Conservation (phyloP, 2,888 invertebrate genomes). For the Eupithecia insigniata region DNA sequence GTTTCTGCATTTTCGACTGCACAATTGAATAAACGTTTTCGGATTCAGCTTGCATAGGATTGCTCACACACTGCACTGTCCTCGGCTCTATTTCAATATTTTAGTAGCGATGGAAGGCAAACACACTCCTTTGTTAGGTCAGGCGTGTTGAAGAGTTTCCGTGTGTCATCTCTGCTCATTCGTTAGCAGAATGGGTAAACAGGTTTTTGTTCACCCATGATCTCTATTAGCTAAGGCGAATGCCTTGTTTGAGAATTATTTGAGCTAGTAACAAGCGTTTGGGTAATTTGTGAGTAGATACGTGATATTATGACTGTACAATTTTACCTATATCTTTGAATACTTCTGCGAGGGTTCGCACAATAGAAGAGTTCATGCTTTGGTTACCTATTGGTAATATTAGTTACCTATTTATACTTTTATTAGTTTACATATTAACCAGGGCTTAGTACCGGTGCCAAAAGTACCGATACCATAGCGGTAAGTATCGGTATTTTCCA, state of each 20-base stretch:
- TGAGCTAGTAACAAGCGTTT: slow-evolving; percentile 28
- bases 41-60: slow-evolving; percentile 50
- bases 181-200: slow-evolving; percentile 76
- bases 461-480: too few species aligned
- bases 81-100: slow-evolving; percentile 79
- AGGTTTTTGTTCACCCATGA: slow-evolving; percentile 78
- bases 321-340: neutral
- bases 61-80: slow-evolving; percentile 54
- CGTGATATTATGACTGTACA: slow-evolving; percentile 8
- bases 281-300: slow-evolving; percentile 13
- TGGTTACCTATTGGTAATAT: neutral
- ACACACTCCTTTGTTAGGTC: slow-evolving; percentile 82
- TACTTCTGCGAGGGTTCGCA: slow-evolving; percentile 6
- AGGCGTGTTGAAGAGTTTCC: slow-evolving; percentile 82
- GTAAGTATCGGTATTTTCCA: too few species aligned
- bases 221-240: slow-evolving; percentile 68
- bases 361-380: neutral
- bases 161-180: slow-evolving; percentile 74
- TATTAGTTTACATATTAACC: too few species aligned
- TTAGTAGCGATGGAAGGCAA: slow-evolving; percentile 81
- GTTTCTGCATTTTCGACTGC: neutral
- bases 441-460: too few species aligned
- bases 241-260: slow-evolving; percentile 55
- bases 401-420: too few species aligned
- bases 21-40: slow-evolving; percentile 15